Evolutionary conservation across 2,888 invertebrate species (phyloP).

Genomic region (Amphimallon solstitiale): DNA sequence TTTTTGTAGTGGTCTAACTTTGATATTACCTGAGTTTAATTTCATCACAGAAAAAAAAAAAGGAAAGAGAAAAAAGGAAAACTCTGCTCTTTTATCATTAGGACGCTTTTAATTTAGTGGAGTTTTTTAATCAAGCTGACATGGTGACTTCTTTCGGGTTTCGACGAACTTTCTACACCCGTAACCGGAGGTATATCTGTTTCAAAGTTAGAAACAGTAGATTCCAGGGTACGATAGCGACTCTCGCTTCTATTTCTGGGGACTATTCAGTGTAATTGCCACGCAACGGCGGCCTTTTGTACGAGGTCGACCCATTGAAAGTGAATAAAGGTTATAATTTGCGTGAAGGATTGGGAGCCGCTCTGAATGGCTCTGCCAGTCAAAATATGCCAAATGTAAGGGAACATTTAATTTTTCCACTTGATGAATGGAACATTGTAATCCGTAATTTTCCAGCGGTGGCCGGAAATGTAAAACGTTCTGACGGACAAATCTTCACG

Average conservation of each 20-base stretch:
- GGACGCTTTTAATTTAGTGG: slow-evolving; percentile 23
- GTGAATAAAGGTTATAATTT: slow-evolving; percentile 37
- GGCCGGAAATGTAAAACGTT: background rate
- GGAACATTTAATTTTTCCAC: slow-evolving; percentile 12
- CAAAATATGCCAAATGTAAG: slow-evolving; percentile 21
- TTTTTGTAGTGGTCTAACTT: too few relatives aligned
- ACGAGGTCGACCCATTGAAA: slow-evolving; percentile 31
- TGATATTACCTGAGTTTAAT: too few relatives aligned
- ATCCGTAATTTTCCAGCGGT: background rate
- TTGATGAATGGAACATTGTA: background rate
- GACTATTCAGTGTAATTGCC: slow-evolving; percentile 36
- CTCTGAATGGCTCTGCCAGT: slow-evolving; percentile 20
- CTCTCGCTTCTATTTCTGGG: slow-evolving; percentile 21
- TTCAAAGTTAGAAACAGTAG: slow-evolving; percentile 30
- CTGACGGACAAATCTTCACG: background rate
- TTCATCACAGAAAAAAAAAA: background rate
- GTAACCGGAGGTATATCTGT: slow-evolving; percentile 20
- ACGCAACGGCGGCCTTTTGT: slow-evolving; percentile 26
- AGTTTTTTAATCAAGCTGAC: slow-evolving; percentile 31
- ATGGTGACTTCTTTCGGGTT: slow-evolving; percentile 19
- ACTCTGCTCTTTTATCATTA: slow-evolving; percentile 13
- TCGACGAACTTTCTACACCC: background rate
- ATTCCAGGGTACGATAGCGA: slow-evolving; percentile 19
- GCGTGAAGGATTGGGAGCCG: slow-evolving; percentile 22
- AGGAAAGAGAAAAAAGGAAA: background rate